A percentile compares a stretch with the other conserved stretches of the same genome.
Evolutionary conservation across 37 sponge, comb jelly and placozoan species (phyloP).

Genomic region (Haliclona indistincta): DNA sequence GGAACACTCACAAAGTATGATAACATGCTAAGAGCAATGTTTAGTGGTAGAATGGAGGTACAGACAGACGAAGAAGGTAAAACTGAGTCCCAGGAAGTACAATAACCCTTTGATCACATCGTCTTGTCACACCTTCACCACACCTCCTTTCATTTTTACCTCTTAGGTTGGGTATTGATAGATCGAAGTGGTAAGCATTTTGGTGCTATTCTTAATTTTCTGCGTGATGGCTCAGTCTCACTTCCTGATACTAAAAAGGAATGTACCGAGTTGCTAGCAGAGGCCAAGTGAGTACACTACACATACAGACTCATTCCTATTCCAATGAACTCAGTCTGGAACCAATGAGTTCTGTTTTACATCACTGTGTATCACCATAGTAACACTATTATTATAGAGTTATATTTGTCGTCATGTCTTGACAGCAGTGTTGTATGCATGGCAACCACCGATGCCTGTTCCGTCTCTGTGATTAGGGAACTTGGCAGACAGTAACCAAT

Average conservation of each 20-base stretch:
- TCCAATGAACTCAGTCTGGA: too few relatives aligned
- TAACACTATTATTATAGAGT: too few relatives aligned
- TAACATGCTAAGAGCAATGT: slow-evolving; percentile 98
- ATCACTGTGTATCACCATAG: too few relatives aligned
- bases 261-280: slow-evolving; percentile 85
- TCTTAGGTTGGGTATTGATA: slow-evolving; percentile 95
- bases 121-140: neutral
- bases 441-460: too few relatives aligned
- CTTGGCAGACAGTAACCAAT: too few relatives aligned
- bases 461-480: too few relatives aligned
- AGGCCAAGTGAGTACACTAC: slow-evolving; percentile 72
- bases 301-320: too few relatives aligned
- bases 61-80: slow-evolving; percentile 93
- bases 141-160: neutral
- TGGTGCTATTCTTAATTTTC: slow-evolving; percentile 87
- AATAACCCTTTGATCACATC: neutral
- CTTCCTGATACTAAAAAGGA: slow-evolving; percentile 85
- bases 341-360: too few relatives aligned
- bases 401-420: too few relatives aligned
- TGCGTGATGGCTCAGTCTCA: slow-evolving; percentile 85
- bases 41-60: slow-evolving; percentile 92
- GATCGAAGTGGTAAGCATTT: slow-evolving; percentile 98
- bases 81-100: neutral
- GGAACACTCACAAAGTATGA: slow-evolving; percentile 92
- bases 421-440: too few relatives aligned